phyloP scores from a whole-genome alignment of 53 echinoderm and acorn worm genomes.

The Glandiceps talaboti region DNA sequence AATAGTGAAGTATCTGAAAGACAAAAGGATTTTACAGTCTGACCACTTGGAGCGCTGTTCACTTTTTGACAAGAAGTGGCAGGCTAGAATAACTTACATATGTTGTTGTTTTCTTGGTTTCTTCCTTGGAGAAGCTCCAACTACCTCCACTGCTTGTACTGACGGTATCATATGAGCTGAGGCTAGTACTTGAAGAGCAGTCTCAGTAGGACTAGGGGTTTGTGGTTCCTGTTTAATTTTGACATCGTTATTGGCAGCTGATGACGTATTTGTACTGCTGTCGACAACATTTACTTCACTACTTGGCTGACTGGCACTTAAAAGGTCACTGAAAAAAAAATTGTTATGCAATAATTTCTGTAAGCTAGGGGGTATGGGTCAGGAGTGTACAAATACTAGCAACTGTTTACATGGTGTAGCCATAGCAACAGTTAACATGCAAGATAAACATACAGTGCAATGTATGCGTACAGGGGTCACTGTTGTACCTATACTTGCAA shows the following conservation, averaged over 20 bases:
- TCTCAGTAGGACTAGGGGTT: background rate
- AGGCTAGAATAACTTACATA: slow-evolving; percentile 76
- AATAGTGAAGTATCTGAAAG: too few relatives aligned
- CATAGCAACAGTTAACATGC: too few relatives aligned
- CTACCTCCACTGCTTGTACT: slow-evolving; percentile 23
- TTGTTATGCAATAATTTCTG: too few relatives aligned
- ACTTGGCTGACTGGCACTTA: slow-evolving; percentile 81
- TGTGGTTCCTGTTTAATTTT: slow-evolving; percentile 78
- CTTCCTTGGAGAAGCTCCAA: slow-evolving; percentile 82
- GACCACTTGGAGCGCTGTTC: too few relatives aligned
- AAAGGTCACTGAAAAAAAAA: slow-evolving; percentile 43
- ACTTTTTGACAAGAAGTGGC: too few relatives aligned
- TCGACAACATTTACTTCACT: slow-evolving; percentile 76
- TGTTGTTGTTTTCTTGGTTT: slow-evolving; percentile 92
- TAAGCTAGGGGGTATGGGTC: too few relatives aligned
- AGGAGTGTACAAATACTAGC: too few relatives aligned
- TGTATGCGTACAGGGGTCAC: too few relatives aligned
- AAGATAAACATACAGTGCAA: too few relatives aligned
- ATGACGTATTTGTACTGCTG: slow-evolving; percentile 52
- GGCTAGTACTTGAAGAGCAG: background rate
- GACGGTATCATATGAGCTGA: slow-evolving; percentile 12
- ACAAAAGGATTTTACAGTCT: too few relatives aligned
- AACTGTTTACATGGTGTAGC: too few relatives aligned
- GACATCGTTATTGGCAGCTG: slow-evolving; percentile 19
- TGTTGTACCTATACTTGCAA: too few relatives aligned